Conservation (phyloP, 1,140 invertebrate species). For the Ptiloglossa arizonensis region DNA sequence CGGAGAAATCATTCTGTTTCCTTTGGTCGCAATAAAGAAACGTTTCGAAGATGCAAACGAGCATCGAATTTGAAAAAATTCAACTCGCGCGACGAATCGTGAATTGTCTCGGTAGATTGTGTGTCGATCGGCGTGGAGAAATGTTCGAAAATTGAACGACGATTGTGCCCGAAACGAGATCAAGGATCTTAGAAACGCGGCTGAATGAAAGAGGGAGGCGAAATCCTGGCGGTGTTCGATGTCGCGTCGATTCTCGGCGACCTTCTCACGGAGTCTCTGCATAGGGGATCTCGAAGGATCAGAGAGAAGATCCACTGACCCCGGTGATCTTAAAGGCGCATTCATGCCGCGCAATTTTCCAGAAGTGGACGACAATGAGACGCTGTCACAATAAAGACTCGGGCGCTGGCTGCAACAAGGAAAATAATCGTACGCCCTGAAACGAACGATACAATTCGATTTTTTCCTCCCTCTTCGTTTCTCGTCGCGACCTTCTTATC, state of each 20-base stretch:
- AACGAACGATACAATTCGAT: conserved; percentile 75
- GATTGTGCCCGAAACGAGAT: conserved; percentile 20
- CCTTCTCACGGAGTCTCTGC: conserved; percentile 43
- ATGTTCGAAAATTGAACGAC: conserved; percentile 7
- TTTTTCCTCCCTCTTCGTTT: conserved; percentile 1
- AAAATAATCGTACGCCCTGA: conserved; percentile 67
- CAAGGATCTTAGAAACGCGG: conserved; percentile 24
- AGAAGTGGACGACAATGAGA: conserved; percentile 76
- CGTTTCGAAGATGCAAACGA: too few relatives aligned
- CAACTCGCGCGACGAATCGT: too few relatives aligned
- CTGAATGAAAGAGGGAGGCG: conserved; percentile 25
- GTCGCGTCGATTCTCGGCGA: conserved; percentile 24
- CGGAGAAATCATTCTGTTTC: too few relatives aligned
- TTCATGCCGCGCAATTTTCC: conserved; percentile 77
- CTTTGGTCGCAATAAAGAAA: too few relatives aligned
- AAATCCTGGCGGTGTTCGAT: conserved; percentile 40
- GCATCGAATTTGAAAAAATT: too few relatives aligned
- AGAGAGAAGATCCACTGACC: conserved; percentile 43
- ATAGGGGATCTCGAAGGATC: conserved; percentile 42
- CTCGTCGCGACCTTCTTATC: not conserved
- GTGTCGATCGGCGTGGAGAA: not conserved
- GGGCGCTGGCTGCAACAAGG: conserved; percentile 41
- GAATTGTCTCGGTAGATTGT: too few relatives aligned
- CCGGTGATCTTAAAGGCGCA: conserved; percentile 61
- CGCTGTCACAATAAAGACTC: conserved; percentile 75